Evolutionary conservation across 2,113 vertebrate species (phyloP).

Genomic region (Saguinus imperator): DNA sequence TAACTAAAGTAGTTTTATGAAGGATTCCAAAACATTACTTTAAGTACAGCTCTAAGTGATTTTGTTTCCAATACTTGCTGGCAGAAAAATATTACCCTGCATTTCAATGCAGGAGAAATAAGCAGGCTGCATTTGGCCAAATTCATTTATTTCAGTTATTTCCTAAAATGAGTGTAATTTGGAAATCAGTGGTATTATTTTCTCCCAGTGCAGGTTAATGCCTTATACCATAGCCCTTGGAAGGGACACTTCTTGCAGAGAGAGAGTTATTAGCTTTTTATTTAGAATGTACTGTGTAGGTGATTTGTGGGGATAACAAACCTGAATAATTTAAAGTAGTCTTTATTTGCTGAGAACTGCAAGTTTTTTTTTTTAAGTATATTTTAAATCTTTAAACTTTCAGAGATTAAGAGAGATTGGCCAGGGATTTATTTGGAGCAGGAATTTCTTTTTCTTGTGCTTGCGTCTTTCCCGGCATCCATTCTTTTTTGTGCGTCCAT

Average conservation of each 20-base stretch:
- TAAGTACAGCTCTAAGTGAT: slow-evolving; percentile 61
- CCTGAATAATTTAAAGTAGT: slow-evolving; percentile 74
- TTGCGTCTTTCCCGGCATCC: slow-evolving; percentile 51
- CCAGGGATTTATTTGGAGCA: slow-evolving; percentile 70
- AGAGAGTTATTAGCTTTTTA: slow-evolving; percentile 64
- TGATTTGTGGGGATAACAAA: slow-evolving; percentile 75
- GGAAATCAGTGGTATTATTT: slow-evolving; percentile 68
- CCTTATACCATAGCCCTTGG: background rate
- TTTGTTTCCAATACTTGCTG: slow-evolving; percentile 66
- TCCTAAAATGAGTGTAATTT: slow-evolving; percentile 61
- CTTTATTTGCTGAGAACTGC: slow-evolving; percentile 78
- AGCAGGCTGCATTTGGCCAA: slow-evolving; percentile 54
- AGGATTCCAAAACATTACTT: slow-evolving; percentile 53
- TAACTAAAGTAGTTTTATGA: slow-evolving; percentile 51
- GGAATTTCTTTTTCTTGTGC: slow-evolving; percentile 64
- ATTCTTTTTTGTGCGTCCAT: slow-evolving; percentile 21
- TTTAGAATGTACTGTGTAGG: slow-evolving; percentile 62
- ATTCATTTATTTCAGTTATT: slow-evolving; percentile 65
- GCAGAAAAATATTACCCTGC: slow-evolving; percentile 68
- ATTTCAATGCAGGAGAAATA: slow-evolving; percentile 73
- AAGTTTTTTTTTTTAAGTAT: slow-evolving; percentile 41
- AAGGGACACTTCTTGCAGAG: slow-evolving; percentile 47
- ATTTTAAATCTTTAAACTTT: slow-evolving; percentile 78
- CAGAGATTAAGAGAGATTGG: slow-evolving; percentile 63
- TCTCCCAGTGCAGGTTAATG: slow-evolving; percentile 57